Percentiles rank a stretch among this genome's conserved stretches.
phyloP scores from a whole-genome alignment of 2,113 vertebrate species.

The Ceuthmochares aereus region DNA sequence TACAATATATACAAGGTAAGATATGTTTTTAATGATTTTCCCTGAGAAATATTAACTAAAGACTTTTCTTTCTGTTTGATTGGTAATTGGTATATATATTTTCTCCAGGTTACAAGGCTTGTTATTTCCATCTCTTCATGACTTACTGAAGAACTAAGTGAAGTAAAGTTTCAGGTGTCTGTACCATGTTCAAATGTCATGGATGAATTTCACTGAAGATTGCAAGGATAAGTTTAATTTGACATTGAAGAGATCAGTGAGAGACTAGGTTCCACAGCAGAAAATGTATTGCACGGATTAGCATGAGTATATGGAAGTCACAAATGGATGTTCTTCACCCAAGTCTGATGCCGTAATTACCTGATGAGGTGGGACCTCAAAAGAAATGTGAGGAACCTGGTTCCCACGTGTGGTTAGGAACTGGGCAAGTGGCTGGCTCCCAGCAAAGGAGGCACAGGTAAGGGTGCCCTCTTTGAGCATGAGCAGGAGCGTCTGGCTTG shows the following conservation, averaged over 20 bases:
- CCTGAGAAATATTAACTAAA: constrained; percentile 7
- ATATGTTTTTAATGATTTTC: background rate
- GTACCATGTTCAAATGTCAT: background rate
- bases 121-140: background rate
- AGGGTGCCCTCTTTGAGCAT: background rate
- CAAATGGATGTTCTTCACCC: background rate
- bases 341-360: background rate
- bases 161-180: background rate
- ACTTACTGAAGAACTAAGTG: constrained; percentile 1
- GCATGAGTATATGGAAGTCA: background rate
- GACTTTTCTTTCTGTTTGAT: background rate
- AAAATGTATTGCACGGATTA: background rate
- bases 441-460: background rate
- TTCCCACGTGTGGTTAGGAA: accelerated
- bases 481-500: background rate
- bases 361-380: background rate
- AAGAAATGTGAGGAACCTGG: background rate
- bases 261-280: background rate
- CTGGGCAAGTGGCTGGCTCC: background rate
- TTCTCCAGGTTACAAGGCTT: background rate
- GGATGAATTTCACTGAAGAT: background rate
- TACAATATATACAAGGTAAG: background rate
- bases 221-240: background rate
- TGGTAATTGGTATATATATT: background rate
- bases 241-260: background rate